phyloP scores from a whole-genome alignment of 2,113 vertebrate genomes.

The Daphoenositta chrysoptera region DNA sequence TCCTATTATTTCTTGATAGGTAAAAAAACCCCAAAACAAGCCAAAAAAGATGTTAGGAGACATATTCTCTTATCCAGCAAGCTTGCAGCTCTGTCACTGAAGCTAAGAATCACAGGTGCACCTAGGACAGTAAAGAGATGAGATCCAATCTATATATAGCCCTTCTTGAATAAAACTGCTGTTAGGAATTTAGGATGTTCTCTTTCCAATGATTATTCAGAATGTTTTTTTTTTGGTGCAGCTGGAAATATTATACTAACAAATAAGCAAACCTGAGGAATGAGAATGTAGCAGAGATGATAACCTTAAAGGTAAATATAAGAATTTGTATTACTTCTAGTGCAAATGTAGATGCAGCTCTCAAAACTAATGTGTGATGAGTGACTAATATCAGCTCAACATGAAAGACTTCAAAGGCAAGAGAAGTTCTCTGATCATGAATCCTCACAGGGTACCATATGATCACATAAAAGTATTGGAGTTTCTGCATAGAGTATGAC shows the following conservation, averaged over 20 bases:
- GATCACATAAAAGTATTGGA: background rate
- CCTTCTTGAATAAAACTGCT: background rate
- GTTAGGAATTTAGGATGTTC: background rate
- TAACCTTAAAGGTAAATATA: background rate
- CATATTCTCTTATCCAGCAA: background rate
- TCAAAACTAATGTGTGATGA: background rate
- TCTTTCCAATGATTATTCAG: slow-evolving; percentile 10
- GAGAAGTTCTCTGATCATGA: background rate
- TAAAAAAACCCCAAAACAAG: background rate
- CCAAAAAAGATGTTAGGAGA: rapidly evolving
- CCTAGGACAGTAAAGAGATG: background rate
- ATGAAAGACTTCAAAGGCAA: background rate
- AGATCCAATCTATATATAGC: background rate
- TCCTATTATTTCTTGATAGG: background rate
- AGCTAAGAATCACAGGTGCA: background rate
- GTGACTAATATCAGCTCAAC: background rate
- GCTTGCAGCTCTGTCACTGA: background rate
- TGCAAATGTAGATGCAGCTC: background rate
- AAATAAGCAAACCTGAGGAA: slow-evolving; percentile 3
- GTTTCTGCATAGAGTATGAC: background rate
- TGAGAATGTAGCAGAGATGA: background rate
- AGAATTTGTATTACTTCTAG: background rate
- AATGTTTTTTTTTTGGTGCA: slow-evolving; percentile 16
- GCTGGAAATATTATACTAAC: background rate
- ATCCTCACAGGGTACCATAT: background rate